Conservation (phyloP, 2,888 invertebrate species). For the Geotrupes spiniger region DNA sequence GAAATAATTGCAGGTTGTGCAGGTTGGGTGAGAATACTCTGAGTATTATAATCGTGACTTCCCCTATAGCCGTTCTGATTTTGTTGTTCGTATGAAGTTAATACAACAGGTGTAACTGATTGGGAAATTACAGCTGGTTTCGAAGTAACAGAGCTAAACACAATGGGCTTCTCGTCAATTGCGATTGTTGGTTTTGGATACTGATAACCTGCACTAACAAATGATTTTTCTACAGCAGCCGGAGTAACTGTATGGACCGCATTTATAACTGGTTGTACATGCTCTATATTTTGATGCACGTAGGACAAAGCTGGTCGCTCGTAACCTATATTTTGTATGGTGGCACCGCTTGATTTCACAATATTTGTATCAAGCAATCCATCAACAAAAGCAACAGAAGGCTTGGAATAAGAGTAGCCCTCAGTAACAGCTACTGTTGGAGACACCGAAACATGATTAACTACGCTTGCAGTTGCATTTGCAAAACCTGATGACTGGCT, state of each 20-base stretch:
- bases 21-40: no score
- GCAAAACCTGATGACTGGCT: not conserved
- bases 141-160: no score
- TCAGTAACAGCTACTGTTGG: slow-evolving; percentile 14
- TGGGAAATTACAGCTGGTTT: not conserved
- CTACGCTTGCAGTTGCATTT: not conserved
- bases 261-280: not conserved
- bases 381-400: slow-evolving; percentile 51
- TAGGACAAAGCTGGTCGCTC: slow-evolving; percentile 6
- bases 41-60: no score
- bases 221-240: no score
- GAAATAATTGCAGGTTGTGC: slow-evolving; percentile 1
- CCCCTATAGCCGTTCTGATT: not conserved
- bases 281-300: slow-evolving; percentile 9
- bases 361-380: slow-evolving; percentile 47
- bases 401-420: slow-evolving; percentile 48
- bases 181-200: slow-evolving; percentile 38
- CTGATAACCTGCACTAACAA: slow-evolving; percentile 34
- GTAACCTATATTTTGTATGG: not conserved
- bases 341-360: slow-evolving; percentile 31
- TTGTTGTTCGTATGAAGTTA: slow-evolving; percentile 1
- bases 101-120: slow-evolving; percentile 5
- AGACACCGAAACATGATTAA: slow-evolving; percentile 2
- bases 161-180: slow-evolving; percentile 47
- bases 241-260: no score